A percentile compares a stretch with the other conserved stretches of the same genome.
phyloP scores from a whole-genome alignment of 2,113 vertebrate genomes.

The Chamaetylas fuelleborni region DNA sequence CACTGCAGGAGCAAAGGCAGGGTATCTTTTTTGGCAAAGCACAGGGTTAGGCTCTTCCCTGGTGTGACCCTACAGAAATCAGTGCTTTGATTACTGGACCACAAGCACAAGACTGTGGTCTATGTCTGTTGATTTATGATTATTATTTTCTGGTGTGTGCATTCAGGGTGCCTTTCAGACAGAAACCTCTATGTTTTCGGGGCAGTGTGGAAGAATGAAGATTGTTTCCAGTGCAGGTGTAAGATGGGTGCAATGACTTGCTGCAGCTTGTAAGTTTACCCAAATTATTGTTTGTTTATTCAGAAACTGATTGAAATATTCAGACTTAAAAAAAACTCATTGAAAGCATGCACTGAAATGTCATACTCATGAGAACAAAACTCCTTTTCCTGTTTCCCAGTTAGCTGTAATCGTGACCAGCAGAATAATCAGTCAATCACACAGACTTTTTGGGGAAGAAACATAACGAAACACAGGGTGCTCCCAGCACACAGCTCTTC shows the following conservation, averaged over 20 bases:
- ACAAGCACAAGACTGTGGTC: background rate
- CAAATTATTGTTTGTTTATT: background rate
- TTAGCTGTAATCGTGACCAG: background rate
- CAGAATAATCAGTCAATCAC: background rate
- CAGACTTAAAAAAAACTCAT: background rate
- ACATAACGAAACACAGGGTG: background rate
- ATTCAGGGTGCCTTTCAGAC: constrained; percentile 50
- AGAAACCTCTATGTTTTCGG: constrained; percentile 62
- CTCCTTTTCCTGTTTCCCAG: background rate
- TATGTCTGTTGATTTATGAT: background rate
- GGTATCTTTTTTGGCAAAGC: background rate
- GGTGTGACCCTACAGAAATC: background rate
- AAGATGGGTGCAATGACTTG: constrained; percentile 50
- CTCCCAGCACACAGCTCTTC: background rate
- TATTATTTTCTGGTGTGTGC: background rate
- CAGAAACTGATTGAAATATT: background rate
- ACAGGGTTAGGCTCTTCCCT: background rate
- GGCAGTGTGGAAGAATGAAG: constrained; percentile 50
- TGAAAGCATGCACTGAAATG: background rate
- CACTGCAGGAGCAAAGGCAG: background rate
- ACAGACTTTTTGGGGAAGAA: background rate
- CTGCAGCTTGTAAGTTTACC: constrained; percentile 61
- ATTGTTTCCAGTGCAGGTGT: constrained; percentile 60
- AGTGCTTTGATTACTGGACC: background rate
- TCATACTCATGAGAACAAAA: background rate